Evolutionary conservation across 2,888 invertebrate species (phyloP), one percentile per base, ranked within the genome.

Genomic region (Drosophila subquinaria): DNA sequence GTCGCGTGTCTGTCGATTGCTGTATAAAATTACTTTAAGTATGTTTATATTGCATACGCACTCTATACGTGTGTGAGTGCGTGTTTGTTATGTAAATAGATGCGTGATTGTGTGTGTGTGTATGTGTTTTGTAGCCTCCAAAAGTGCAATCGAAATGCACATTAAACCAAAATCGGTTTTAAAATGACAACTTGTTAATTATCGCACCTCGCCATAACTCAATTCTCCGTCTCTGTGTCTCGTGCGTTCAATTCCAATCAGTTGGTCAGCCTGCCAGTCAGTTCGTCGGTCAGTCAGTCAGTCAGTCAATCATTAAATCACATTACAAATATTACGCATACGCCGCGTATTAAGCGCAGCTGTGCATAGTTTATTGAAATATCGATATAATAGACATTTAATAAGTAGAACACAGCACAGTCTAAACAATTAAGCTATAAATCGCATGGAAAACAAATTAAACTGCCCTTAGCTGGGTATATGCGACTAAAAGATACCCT

Each of bases 101-200:
- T 42, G 33, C 68, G 68, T 27, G 27, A 27, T 27, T 6, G 23
- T 57, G 57, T 51, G 62, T 47, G 80, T 52, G 45, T 48, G 48
- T 53, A 50, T 59, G 48, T 53, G 55, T 60, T 42, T 48, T 50
- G 52, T 81, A 87, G 73, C 89, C 89, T 83, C 72, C 81, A 82
- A 89, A 73, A 73, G 30, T 76, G 88, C 88, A 88, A 85, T 68
- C 45, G 64, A 59, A 69, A 56, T 73, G 66, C 77, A 77, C 87
- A 80, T 78, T 87, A 64, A 69, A 35, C 76, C 73, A 52, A 79
- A 89, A 76, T 82, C 65, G 83, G 73, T 20, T 75, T 73, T 82
- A 66, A 85, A 79, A 69, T 72, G 72, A 73, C 83, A 69, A 75
- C 84, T 87, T 71, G 89, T 90, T 87, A 90, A 86, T 83, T 89